phyloP scores from a whole-genome alignment of 2,797 vertebrate genomes.

The Sarcophilus harrisii region DNA sequence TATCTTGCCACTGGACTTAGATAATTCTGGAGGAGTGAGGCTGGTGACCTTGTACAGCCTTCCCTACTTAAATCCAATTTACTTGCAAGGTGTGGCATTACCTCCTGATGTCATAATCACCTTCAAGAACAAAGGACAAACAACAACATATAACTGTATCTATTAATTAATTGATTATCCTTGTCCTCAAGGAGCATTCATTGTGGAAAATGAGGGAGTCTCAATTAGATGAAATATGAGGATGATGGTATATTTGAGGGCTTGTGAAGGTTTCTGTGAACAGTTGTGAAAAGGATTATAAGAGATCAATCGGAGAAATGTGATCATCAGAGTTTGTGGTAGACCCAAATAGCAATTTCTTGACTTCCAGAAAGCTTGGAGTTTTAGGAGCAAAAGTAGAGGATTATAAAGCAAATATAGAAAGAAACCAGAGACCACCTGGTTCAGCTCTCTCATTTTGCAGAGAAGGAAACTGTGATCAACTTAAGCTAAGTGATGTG shows the following conservation, averaged over 20 bases:
- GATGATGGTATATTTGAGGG: background rate
- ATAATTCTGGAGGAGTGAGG: too few relatives aligned
- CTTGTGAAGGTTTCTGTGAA: background rate
- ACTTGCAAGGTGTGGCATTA: too few relatives aligned
- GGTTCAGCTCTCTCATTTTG: background rate
- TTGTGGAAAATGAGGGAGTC: background rate
- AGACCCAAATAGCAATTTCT: background rate
- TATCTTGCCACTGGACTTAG: too few relatives aligned
- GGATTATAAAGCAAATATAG: background rate
- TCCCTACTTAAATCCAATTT: too few relatives aligned
- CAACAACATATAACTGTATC: too few relatives aligned
- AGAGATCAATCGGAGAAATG: background rate
- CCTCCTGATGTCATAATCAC: too few relatives aligned
- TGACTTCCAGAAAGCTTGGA: background rate
- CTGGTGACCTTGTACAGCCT: too few relatives aligned
- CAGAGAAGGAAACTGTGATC: background rate
- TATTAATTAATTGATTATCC: background rate
- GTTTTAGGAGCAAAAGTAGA: background rate
- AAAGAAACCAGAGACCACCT: background rate
- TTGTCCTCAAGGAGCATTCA: background rate
- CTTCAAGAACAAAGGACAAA: too few relatives aligned
- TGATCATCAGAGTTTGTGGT: background rate
- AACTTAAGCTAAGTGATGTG: background rate
- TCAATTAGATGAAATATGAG: background rate
- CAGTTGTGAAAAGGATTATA: background rate